phyloP scores from a whole-genome alignment of 2,113 vertebrate species.

The Nothoprocta pentlandii region DNA sequence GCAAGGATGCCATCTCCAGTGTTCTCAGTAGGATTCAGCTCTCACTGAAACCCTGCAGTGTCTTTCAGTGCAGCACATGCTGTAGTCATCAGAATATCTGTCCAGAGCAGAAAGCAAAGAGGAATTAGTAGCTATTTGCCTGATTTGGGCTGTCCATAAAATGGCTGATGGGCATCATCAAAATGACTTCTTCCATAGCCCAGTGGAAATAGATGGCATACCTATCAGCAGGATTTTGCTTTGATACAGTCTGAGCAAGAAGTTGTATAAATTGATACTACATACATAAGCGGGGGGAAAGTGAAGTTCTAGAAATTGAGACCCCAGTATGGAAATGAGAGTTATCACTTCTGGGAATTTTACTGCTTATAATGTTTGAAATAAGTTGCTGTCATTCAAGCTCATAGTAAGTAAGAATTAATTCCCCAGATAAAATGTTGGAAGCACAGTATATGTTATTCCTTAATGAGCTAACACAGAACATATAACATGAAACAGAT shows the following conservation, averaged over 20 bases:
- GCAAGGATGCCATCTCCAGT: not conserved
- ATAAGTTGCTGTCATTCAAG: not conserved
- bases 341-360: not conserved
- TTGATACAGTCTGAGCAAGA: not conserved
- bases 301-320: not conserved
- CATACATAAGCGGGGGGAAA: not conserved
- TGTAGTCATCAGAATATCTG: not conserved
- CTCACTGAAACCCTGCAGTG: not conserved
- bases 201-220: not conserved
- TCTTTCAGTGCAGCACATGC: not conserved
- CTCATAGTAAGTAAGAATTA: not conserved
- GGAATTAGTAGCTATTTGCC: not conserved
- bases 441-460: not conserved
- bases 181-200: not conserved
- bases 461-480: conserved; percentile 6
- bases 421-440: not conserved
- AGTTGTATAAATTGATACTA: not conserved
- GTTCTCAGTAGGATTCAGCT: not conserved
- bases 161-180: not conserved
- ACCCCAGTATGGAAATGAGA: not conserved
- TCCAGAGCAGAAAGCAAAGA: not conserved
- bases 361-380: not conserved
- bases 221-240: not conserved
- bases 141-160: not conserved
- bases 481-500: not conserved